Evolutionary conservation across 2,797 vertebrate species (phyloP).

Genomic region (Oophaga sylvatica): DNA sequence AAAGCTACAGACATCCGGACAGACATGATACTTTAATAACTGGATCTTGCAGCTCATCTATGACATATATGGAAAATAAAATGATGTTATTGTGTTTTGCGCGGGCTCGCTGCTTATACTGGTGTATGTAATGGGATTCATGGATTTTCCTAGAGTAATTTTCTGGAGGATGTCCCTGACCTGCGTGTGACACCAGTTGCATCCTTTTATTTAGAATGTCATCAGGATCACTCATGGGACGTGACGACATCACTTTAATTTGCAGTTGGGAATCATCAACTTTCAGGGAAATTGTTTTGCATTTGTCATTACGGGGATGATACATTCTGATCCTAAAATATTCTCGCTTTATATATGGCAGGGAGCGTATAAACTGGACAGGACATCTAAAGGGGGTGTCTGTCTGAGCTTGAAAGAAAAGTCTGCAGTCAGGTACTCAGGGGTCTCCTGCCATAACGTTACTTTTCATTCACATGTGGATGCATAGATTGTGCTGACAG

Average conservation of each 20-base stretch:
- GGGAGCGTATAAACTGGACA: background rate
- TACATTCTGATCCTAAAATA: conserved; percentile 9
- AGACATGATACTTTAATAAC: background rate
- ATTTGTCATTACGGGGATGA: conserved; percentile 3
- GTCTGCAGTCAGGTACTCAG: too few relatives aligned
- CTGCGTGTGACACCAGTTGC: background rate
- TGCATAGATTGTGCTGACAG: too few relatives aligned
- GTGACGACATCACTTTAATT: conserved; percentile 42
- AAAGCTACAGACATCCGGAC: background rate
- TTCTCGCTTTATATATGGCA: background rate
- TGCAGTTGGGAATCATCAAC: background rate
- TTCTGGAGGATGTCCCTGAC: conserved; percentile 18
- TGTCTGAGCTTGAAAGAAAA: too few relatives aligned
- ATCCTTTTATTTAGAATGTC: conserved; percentile 40
- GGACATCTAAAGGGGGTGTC: background rate
- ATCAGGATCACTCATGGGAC: conserved; percentile 5
- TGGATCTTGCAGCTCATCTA: background rate
- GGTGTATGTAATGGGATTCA: conserved; percentile 11
- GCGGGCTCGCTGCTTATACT: background rate
- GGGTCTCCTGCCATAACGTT: too few relatives aligned
- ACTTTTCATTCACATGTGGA: too few relatives aligned
- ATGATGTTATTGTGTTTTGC: background rate
- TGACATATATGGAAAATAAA: conserved; percentile 3
- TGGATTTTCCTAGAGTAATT: conserved; percentile 21
- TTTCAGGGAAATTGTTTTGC: background rate